Percentiles rank a stretch among this genome's conserved stretches.
Conservation (phyloP, 1,140 invertebrate species). For the Portunus trituberculatus region DNA sequence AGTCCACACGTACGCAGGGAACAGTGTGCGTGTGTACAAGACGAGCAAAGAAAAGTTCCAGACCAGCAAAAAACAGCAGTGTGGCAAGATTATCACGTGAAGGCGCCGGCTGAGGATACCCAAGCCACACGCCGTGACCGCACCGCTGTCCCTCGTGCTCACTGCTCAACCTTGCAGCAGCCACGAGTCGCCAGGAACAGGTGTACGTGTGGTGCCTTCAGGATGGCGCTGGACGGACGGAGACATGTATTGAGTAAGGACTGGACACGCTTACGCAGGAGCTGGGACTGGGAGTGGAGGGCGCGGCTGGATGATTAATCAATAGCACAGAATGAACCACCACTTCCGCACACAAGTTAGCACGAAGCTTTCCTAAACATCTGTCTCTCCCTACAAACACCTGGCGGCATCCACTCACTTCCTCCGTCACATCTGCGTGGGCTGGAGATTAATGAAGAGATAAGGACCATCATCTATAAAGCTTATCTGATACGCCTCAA, state of each 20-base stretch:
- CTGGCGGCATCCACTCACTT: too few species aligned
- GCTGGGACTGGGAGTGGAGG: not conserved
- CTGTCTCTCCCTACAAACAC: too few species aligned
- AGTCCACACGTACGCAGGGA: not conserved
- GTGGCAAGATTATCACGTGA: not conserved
- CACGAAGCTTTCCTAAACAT: not conserved
- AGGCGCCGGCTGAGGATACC: not conserved
- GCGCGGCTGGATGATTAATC: conserved; percentile 10
- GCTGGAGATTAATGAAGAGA: not conserved
- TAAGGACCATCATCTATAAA: not conserved
- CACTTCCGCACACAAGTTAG: conserved; percentile 11
- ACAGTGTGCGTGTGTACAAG: not conserved
- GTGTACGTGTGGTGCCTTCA: not conserved
- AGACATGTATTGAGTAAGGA: not conserved
- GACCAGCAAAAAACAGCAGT: not conserved
- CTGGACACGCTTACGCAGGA: not conserved
- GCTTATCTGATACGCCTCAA: not conserved
- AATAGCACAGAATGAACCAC: conserved; percentile 3
- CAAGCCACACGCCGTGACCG: not conserved
- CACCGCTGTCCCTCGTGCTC: not conserved
- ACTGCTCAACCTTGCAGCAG: not conserved
- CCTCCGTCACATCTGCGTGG: too few species aligned
- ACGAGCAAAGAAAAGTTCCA: not conserved
- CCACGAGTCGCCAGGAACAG: not conserved
- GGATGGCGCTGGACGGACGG: not conserved